Percentiles rank a stretch among this genome's conserved stretches.
These are phyloP conservation scores for Anthopleura xanthogrammica DNA, from an alignment of 92 coral and sea anemone genomes.

Conservation along the genomic window DNA sequence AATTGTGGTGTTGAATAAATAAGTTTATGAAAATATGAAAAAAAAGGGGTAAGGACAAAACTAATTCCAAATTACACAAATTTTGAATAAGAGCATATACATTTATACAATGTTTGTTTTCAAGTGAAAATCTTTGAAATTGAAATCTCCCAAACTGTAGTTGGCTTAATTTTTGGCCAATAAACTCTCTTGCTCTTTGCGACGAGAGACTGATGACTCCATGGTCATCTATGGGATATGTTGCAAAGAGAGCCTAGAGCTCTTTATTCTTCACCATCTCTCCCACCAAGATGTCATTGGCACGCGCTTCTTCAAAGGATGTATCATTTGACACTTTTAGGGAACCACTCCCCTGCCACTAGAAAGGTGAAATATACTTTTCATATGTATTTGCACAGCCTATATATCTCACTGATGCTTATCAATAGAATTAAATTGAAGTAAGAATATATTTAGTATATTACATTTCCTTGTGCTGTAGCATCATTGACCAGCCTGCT, in stretches of 20 bases:
- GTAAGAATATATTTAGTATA: background rate
- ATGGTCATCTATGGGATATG: background rate
- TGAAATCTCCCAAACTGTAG: no score
- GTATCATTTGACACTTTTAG: background rate
- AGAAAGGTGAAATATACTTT: background rate
- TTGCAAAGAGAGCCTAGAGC: background rate
- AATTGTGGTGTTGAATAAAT: no score
- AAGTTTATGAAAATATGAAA: no score
- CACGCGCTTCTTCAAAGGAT: background rate
- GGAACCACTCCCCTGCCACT: background rate
- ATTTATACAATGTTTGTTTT: no score
- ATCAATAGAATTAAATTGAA: background rate
- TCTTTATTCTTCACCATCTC: background rate
- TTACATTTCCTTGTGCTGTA: background rate
- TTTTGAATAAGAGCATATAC: no score
- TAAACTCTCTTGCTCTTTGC: background rate
- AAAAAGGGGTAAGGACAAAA: no score
- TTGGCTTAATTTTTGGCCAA: background rate
- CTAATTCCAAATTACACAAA: no score
- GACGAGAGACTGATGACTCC: background rate
- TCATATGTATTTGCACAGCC: background rate
- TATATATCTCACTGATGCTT: background rate
- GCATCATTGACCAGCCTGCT: background rate
- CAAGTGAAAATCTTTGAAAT: no score
- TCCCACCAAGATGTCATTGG: background rate